Conservation (phyloP, 2,113 vertebrate genomes). For the Nannospalax galili region DNA sequence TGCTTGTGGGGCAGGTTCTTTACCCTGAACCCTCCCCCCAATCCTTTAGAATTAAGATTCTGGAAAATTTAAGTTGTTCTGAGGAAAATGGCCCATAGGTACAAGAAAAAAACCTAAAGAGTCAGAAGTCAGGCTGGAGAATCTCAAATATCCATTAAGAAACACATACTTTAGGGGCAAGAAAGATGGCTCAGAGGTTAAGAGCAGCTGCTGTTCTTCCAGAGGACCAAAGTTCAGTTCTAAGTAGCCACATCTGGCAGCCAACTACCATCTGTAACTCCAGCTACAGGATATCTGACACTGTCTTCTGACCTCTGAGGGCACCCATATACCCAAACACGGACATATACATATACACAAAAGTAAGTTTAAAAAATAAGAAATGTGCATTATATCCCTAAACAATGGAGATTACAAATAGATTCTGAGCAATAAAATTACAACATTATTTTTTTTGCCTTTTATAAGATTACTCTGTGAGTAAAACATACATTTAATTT, state of each 20-base stretch:
- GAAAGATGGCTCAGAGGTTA: no score
- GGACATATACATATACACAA: no score
- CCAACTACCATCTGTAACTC: no score
- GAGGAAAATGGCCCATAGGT: slow-evolving; percentile 9
- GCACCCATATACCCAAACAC: no score
- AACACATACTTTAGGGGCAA: neutral
- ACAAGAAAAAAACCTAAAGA: neutral
- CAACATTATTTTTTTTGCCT: neutral
- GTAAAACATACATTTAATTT: neutral
- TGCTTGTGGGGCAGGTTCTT: no score
- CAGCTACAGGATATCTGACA: no score
- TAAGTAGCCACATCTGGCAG: no score
- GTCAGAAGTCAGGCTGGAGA: neutral
- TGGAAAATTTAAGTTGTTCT: neutral
- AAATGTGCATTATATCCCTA: slow-evolving; percentile 25
- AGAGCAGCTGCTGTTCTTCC: no score
- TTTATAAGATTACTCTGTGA: neutral
- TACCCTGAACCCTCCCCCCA: no score
- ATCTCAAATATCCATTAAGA: neutral
- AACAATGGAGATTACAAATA: slow-evolving; percentile 32
- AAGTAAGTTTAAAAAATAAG: no score
- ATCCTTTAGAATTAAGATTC: neutral
- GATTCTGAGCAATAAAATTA: slow-evolving; percentile 6
- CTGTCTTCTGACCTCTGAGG: no score
- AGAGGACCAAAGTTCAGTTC: no score